A percentile compares a stretch with the other conserved stretches of the same genome.
These are phyloP conservation scores for Formicarius rufipectus DNA, from an alignment of 2,113 vertebrate species.

Conservation along the genomic window DNA sequence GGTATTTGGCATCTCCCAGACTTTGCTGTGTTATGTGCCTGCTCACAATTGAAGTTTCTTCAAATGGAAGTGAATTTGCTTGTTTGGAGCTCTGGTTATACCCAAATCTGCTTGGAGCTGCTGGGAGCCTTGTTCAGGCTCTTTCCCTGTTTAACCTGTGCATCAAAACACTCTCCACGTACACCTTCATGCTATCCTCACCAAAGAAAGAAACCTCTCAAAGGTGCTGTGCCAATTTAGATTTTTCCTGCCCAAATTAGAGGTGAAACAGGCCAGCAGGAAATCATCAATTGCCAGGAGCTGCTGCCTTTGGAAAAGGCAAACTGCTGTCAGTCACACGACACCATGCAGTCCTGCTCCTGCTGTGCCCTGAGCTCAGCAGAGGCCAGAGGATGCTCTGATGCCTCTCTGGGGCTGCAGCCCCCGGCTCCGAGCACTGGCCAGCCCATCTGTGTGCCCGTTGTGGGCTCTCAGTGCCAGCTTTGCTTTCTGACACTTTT, in stretches of 20 bases:
- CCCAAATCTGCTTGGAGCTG: not conserved
- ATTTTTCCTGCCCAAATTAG: not conserved
- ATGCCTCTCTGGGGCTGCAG: not conserved
- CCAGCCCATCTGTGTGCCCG: not conserved
- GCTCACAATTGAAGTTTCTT: not conserved
- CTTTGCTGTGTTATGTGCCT: not conserved
- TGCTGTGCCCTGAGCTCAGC: not conserved
- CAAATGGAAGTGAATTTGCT: not conserved
- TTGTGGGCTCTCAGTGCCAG: not conserved
- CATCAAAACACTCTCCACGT: not conserved
- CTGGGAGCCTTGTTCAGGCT: not conserved
- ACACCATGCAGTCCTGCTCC: not conserved
- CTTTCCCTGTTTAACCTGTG: not conserved
- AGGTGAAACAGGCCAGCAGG: not conserved
- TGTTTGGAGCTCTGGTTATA: not conserved
- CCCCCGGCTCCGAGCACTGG: not conserved
- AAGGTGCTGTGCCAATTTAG: not conserved
- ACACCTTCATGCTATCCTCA: not conserved
- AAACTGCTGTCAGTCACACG: accelerated
- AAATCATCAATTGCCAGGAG: not conserved
- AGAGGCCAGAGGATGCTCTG: accelerated
- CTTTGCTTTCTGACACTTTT: not conserved
- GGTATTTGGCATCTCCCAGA: not conserved
- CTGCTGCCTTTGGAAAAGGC: not conserved
- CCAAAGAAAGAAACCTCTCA: not conserved